A percentile compares a stretch with the other conserved stretches of the same genome.
phyloP scores from a whole-genome alignment of 2,113 vertebrate genomes.

The Ursus arctos region DNA sequence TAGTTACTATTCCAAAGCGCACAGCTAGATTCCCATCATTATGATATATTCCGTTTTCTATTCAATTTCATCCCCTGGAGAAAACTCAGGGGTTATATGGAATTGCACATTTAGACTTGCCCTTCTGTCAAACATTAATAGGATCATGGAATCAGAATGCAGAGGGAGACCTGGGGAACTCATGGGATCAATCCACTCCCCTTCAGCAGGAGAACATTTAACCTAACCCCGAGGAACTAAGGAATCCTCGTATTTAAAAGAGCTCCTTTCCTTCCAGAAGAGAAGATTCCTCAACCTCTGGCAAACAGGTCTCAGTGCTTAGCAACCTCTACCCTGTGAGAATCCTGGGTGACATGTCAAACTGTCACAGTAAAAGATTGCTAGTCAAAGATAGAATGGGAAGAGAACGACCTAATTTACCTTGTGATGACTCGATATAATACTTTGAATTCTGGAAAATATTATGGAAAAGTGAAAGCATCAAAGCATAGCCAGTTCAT shows the following conservation, averaged over 20 bases:
- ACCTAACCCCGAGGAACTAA: background rate
- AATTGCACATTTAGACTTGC: constrained; percentile 15
- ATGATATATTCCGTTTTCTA: constrained; percentile 66
- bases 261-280: background rate
- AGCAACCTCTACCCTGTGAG: background rate
- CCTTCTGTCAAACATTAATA: constrained; percentile 57
- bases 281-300: background rate
- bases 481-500: constrained; percentile 30
- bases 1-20: constrained; percentile 72
- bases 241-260: background rate
- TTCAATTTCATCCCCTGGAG: constrained; percentile 60
- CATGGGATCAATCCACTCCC: background rate
- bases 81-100: constrained; percentile 59
- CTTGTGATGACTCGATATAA: background rate
- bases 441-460: constrained; percentile 64
- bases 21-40: constrained; percentile 51
- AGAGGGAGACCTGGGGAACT: background rate
- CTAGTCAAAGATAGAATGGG: background rate
- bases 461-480: constrained; percentile 29
- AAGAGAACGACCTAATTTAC: constrained; percentile 54
- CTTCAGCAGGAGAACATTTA: background rate
- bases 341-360: background rate
- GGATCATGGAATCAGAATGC: constrained; percentile 11
- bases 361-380: background rate
- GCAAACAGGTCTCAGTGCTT: background rate